Base-by-base conservation (phyloP, 2,888 invertebrate species). In the Frankliniella fusca region DNA sequence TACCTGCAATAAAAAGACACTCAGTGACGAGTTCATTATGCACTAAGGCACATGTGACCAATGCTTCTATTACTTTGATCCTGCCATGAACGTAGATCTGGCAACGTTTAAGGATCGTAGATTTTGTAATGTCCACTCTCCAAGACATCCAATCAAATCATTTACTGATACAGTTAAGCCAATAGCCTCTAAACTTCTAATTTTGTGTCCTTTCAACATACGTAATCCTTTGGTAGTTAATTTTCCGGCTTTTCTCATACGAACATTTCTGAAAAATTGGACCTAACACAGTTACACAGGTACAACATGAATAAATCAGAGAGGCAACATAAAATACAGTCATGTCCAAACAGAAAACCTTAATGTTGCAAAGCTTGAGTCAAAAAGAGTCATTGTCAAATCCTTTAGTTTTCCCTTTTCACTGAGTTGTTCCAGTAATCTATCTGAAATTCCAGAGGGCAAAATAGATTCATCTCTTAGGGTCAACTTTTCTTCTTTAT, bases 111-210 rank as follows among this genome's bases (percentile, higher is more conserved):
- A 88, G 80, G 89, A 89, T 80, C 90, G 88, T 82, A 93, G 87
- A 87, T 93, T 92, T 84, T 90, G 89, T 83, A 91, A 86, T 61
- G 92, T 92, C 92, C 93, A 93, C 84, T 92, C 92, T 82, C 91
- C 91, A 83, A 93, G 88, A 87, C 92, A 93, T 83, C 91, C 91
- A 85, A 93, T 91, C 83, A 92, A 88, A 86, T 92, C 91, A 86
- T 91, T 91, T 82, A 92, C 90, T 79, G 91, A 89, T 15, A 91
- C 89, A 84, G 90, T 90, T 84, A 92, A 87, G 83, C 91, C 90
- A 83, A 90, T 89, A 82, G 91, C 91, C 86, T 92, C 92, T 84
- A 93, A 87, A 86, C 91, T 90, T 80, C 89, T 88, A 82, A 93
- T 90, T 87, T 92, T 92, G 87, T 93, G 93, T 83, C 91, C 89